Percentiles rank a stretch among this genome's conserved stretches.
Evolutionary conservation across 2,888 invertebrate genomes (phyloP).

Genomic region (Villa cingulata): DNA sequence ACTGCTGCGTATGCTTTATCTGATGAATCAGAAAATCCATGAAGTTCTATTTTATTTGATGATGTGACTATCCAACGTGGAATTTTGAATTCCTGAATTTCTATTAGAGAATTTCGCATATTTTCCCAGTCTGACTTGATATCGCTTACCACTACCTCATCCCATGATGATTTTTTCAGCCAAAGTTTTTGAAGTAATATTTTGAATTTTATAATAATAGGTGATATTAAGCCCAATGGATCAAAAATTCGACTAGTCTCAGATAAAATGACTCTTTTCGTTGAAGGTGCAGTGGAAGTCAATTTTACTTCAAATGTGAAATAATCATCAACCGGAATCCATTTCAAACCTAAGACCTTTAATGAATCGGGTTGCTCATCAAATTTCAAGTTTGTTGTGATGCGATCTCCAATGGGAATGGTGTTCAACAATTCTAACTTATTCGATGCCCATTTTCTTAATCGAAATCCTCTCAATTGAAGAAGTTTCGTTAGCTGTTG

Average conservation of each 20-base stretch:
- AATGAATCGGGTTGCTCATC: not conserved
- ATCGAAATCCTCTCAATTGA: not conserved
- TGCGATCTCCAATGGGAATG: too few relatives aligned
- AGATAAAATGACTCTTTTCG: not conserved
- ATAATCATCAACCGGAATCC: not conserved
- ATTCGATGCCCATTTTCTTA: slow-evolving; percentile 1
- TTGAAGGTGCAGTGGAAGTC: not conserved
- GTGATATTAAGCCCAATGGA: not conserved
- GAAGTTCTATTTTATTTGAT: not conserved
- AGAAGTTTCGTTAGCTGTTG: not conserved
- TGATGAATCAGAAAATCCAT: not conserved
- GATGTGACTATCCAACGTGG: not conserved
- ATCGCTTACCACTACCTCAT: not conserved
- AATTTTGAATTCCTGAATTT: not conserved
- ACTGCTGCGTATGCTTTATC: slow-evolving; percentile 3
- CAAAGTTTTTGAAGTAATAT: not conserved
- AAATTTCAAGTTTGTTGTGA: not conserved
- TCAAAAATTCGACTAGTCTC: not conserved
- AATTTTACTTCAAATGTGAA: not conserved
- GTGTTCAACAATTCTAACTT: too few relatives aligned
- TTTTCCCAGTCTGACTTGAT: not conserved
- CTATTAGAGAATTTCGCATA: not conserved
- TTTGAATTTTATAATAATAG: not conserved
- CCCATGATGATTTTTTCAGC: not conserved
- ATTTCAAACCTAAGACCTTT: not conserved